These are phyloP conservation scores for Characodon lateralis DNA, from an alignment of 2,797 vertebrate species.

Conservation along the genomic window DNA sequence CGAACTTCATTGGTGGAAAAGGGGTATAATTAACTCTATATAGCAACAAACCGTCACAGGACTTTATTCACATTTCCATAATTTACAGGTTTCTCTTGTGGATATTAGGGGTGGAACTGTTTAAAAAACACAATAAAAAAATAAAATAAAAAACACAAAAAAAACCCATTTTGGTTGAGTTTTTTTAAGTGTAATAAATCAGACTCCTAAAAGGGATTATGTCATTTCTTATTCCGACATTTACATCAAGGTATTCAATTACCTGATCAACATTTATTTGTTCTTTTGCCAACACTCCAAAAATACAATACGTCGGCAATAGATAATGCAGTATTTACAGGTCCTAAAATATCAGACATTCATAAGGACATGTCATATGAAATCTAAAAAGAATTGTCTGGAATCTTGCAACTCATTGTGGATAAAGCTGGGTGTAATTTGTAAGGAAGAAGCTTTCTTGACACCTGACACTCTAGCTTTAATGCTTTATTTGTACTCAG, in stretches of 20 bases:
- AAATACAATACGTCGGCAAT: no score
- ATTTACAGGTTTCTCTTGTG: neutral
- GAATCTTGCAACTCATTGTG: neutral
- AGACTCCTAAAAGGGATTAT: neutral
- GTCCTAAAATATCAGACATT: no score
- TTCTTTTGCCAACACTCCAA: no score
- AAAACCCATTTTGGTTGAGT: neutral
- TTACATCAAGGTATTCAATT: no score
- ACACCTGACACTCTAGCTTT: neutral
- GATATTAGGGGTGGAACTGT: neutral
- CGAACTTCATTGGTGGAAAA: no score
- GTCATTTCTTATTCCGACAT: no score
- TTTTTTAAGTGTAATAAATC: neutral
- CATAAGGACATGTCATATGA: neutral
- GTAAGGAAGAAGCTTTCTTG: neutral
- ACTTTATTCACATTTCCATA: neutral
- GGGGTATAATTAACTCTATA: neutral
- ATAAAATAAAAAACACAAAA: no score
- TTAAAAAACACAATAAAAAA: neutral
- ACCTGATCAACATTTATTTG: no score
- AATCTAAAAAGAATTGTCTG: neutral
- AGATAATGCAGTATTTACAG: no score
- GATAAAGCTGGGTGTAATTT: neutral
- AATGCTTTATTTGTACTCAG: neutral
- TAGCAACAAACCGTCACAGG: neutral